Percentiles rank a stretch among this genome's conserved stretches.
Evolutionary conservation across 2,888 invertebrate genomes (phyloP).

Genomic region (Dione vanillae): DNA sequence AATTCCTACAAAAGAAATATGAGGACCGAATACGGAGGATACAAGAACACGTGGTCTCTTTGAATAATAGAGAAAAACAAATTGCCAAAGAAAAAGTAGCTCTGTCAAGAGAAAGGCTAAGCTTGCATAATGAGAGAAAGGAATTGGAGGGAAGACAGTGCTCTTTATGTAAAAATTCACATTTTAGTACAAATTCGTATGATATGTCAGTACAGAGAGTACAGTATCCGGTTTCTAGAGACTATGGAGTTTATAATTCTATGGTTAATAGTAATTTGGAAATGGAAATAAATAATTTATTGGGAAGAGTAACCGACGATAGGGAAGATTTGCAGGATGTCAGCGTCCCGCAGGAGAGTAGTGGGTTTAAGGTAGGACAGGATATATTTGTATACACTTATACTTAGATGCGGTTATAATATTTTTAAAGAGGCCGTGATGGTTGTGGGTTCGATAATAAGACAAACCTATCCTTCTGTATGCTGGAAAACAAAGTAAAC

Average conservation of each 20-base stretch:
- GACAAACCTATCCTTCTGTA: too few relatives aligned
- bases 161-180: slow-evolving; percentile 70
- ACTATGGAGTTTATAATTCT: slow-evolving; percentile 55
- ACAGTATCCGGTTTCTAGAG: slow-evolving; percentile 35
- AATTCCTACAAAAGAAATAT: slow-evolving; percentile 80
- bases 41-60: slow-evolving; percentile 82
- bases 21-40: slow-evolving; percentile 83
- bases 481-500: too few relatives aligned
- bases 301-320: slow-evolving; percentile 58
- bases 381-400: too few relatives aligned
- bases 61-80: slow-evolving; percentile 84
- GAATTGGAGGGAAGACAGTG: slow-evolving; percentile 74
- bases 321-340: slow-evolving; percentile 43
- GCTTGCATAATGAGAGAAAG: slow-evolving; percentile 81
- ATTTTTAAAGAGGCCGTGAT: too few relatives aligned
- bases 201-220: slow-evolving; percentile 53
- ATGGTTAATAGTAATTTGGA: slow-evolving; percentile 62
- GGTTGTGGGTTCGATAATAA: too few relatives aligned
- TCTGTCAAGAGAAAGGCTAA: slow-evolving; percentile 84
- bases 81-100: slow-evolving; percentile 85
- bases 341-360: slow-evolving; percentile 32
- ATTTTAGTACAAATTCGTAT: slow-evolving; percentile 53
- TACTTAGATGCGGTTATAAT: too few relatives aligned
- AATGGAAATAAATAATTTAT: slow-evolving; percentile 70
- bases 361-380: slow-evolving; percentile 47